These are phyloP conservation scores for Micromussa lordhowensis DNA, from an alignment of 92 coral and sea anemone species.

Conservation along the genomic window DNA sequence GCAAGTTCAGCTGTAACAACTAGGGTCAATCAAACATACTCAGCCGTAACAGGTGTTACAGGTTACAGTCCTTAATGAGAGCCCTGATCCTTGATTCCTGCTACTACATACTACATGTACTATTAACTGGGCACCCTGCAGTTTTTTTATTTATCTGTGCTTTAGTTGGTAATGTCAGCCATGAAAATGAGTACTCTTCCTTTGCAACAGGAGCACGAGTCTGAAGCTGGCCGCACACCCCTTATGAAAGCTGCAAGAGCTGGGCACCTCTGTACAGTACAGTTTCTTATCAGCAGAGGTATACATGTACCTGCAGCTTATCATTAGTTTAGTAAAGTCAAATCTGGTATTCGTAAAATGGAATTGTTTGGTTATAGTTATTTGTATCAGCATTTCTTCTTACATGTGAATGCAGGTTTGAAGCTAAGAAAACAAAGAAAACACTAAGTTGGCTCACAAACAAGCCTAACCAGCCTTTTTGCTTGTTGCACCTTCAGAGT, in stretches of 20 bases:
- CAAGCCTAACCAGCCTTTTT: too few species aligned
- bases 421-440: too few species aligned
- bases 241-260: constrained; percentile 99
- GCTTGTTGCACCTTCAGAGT: too few species aligned
- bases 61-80: too few species aligned
- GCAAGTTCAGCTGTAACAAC: too few species aligned
- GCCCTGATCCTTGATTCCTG: too few species aligned
- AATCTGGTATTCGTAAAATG: not conserved
- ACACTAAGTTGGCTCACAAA: too few species aligned
- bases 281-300: constrained; percentile 99
- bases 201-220: constrained; percentile 87
- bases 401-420: too few species aligned
- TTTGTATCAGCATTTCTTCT: not conserved
- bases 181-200: not conserved
- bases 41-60: too few species aligned
- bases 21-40: too few species aligned
- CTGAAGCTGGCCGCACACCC: constrained; percentile 99
- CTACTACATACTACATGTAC: too few species aligned
- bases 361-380: not conserved
- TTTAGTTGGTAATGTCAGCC: not conserved
- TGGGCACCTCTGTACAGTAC: constrained; percentile 97
- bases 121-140: too few species aligned
- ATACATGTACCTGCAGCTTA: not conserved
- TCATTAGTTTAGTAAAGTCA: not conserved
- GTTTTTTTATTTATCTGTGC: not conserved